phyloP scores from a whole-genome alignment of 2,888 invertebrate species.

The Panzeria rudis region DNA sequence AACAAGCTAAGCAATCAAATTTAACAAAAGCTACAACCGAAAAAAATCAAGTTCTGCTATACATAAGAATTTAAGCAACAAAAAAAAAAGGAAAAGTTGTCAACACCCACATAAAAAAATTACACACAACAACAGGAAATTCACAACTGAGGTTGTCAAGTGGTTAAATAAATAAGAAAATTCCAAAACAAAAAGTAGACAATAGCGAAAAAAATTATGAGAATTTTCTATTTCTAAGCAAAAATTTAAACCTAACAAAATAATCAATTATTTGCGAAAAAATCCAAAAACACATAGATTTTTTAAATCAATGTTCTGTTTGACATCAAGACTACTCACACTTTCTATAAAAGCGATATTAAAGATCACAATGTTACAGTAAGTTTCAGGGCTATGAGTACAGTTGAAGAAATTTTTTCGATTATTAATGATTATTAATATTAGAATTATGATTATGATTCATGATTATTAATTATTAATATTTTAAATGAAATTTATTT shows the following conservation, averaged over 20 bases:
- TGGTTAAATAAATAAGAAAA: constrained; percentile 61
- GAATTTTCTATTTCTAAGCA: background rate
- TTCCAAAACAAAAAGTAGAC: constrained; percentile 11
- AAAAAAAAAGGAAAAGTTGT: constrained; percentile 34
- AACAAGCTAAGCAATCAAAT: constrained; percentile 70
- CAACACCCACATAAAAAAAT: constrained; percentile 34
- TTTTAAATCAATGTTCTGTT: background rate
- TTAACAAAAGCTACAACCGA: constrained; percentile 56
- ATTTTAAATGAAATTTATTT: too few species aligned
- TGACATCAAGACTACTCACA: too few species aligned
- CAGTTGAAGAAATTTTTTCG: too few species aligned
- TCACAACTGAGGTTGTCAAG: constrained; percentile 55
- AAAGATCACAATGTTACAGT: too few species aligned
- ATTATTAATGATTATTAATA: too few species aligned
- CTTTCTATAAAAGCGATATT: too few species aligned
- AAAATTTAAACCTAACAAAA: background rate
- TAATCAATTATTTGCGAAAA: background rate
- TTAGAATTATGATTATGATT: too few species aligned
- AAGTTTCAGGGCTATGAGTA: too few species aligned
- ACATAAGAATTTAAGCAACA: constrained; percentile 48
- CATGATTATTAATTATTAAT: too few species aligned
- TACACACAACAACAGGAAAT: constrained; percentile 46
- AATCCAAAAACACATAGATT: background rate
- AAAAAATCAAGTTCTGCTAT: constrained; percentile 31
- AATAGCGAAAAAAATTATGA: constrained; percentile 9